These are phyloP conservation scores for Rhagologus leucostigma DNA, from an alignment of 2,113 vertebrate genomes.

Conservation along the genomic window DNA sequence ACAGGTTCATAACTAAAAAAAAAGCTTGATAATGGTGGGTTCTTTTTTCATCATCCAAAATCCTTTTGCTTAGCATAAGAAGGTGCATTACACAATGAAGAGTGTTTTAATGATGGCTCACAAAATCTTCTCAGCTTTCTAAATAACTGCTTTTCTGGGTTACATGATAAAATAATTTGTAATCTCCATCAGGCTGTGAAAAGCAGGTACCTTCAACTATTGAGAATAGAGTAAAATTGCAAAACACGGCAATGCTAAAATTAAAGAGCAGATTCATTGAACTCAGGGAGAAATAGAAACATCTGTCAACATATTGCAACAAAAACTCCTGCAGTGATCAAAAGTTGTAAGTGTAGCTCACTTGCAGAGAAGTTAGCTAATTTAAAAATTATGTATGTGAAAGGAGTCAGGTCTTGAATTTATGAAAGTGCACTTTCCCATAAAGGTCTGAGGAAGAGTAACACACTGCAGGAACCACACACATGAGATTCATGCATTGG, in stretches of 20 bases:
- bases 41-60: not conserved
- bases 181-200: not conserved
- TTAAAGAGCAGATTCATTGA: not conserved
- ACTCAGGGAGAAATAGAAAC: not conserved
- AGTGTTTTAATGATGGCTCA: not conserved
- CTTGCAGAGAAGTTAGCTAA: not conserved
- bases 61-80: not conserved
- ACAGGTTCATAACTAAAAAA: not conserved
- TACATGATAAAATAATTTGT: not conserved
- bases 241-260: not conserved
- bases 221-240: not conserved
- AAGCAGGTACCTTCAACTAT: not conserved
- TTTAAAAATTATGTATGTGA: not conserved
- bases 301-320: not conserved
- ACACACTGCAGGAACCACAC: not conserved
- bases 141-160: not conserved
- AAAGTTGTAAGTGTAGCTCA: not conserved
- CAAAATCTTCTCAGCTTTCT: not conserved
- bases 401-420: not conserved
- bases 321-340: not conserved
- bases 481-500: fast-evolving
- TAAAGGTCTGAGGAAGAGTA: not conserved
- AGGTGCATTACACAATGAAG: not conserved
- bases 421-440: not conserved
- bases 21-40: not conserved